These are phyloP conservation scores for Oncorhynchus kisutch DNA, from an alignment of 2,113 vertebrate genomes.

Conservation along the genomic window DNA sequence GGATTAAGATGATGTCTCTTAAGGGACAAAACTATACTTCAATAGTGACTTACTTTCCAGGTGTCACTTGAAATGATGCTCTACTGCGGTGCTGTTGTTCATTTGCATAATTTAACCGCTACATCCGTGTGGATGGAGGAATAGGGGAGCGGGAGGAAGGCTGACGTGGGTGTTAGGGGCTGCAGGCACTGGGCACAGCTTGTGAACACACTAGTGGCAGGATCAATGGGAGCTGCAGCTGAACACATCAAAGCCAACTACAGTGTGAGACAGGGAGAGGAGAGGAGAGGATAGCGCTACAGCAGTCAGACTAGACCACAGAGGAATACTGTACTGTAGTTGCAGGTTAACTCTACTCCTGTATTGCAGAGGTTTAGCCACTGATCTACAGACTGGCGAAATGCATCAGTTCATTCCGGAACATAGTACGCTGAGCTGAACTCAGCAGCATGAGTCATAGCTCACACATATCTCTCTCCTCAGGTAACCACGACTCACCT, in stretches of 20 bases:
- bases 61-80: no score
- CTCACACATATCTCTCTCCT: no score
- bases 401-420: neutral
- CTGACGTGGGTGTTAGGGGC: constrained; percentile 16
- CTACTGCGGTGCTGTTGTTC: no score
- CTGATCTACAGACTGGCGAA: neutral
- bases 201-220: constrained; percentile 18
- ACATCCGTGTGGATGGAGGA: no score
- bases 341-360: constrained; percentile 9
- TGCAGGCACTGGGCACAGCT: neutral
- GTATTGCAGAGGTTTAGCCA: neutral
- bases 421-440: neutral
- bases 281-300: constrained; percentile 14
- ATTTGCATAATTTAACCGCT: no score
- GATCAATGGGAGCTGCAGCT: constrained; percentile 36
- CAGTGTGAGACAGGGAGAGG: constrained; percentile 35
- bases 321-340: neutral
- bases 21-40: no score
- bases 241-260: constrained; percentile 51
- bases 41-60: no score
- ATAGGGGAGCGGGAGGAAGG: neutral
- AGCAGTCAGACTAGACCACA: constrained; percentile 12
- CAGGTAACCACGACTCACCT: no score
- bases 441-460: no score
- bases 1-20: neutral